These are phyloP conservation scores for Montipora capitata DNA, from an alignment of 92 coral and sea anemone species.

Conservation along the genomic window DNA sequence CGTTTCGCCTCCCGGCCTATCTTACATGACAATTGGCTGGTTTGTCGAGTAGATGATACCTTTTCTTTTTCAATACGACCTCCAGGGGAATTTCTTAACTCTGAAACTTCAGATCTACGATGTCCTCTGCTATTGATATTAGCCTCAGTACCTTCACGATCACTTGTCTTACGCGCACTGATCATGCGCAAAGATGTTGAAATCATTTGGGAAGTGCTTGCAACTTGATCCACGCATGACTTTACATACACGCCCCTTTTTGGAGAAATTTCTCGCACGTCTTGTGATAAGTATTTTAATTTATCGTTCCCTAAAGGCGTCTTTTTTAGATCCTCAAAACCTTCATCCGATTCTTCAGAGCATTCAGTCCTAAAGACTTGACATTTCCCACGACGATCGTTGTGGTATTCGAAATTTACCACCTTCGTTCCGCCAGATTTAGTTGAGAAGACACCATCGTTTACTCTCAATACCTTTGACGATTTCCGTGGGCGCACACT, in stretches of 20 bases:
- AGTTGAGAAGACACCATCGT: not conserved
- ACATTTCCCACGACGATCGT: not conserved
- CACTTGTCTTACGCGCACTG: not conserved
- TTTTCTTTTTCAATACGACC: not conserved
- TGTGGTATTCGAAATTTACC: not conserved
- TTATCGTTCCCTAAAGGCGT: not conserved
- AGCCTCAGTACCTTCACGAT: not conserved
- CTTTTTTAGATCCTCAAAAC: not conserved
- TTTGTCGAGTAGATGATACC: too few species aligned
- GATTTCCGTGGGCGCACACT: slow-evolving; percentile 3
- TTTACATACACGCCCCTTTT: not conserved
- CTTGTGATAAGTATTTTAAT: not conserved
- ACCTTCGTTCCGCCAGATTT: not conserved
- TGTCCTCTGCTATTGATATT: not conserved
- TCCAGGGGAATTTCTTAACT: not conserved
- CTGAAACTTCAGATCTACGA: not conserved
- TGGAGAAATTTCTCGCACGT: not conserved
- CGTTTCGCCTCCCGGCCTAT: not conserved
- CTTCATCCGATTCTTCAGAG: not conserved
- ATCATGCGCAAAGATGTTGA: not conserved
- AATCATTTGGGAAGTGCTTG: not conserved
- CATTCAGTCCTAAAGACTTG: not conserved
- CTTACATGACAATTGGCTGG: too few species aligned
- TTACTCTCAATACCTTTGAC: not conserved
- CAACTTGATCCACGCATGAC: not conserved